Evolutionary conservation across 2,113 vertebrate species (phyloP).

Genomic region (Procapra przewalskii): DNA sequence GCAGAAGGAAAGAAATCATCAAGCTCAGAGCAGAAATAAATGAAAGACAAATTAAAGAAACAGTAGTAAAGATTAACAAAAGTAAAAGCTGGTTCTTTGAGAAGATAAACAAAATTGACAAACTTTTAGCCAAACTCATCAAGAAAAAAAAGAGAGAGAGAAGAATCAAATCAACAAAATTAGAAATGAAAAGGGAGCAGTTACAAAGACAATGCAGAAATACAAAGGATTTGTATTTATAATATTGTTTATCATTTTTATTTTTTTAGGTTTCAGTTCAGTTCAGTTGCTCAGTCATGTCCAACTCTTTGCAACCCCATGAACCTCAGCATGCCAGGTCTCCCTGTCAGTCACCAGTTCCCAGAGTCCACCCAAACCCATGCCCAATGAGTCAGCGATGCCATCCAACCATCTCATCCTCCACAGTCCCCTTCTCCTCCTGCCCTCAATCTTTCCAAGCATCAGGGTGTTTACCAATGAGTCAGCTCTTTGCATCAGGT

Average conservation of each 20-base stretch:
- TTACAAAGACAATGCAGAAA: background rate
- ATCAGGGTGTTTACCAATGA: background rate
- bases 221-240: background rate
- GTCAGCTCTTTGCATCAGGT: background rate
- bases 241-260: background rate
- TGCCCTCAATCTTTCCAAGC: background rate
- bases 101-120: background rate
- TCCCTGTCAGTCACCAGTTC: background rate
- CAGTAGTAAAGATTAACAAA: background rate
- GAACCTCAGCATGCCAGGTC: accelerated
- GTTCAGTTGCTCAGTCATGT: background rate
- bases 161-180: background rate
- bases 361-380: background rate
- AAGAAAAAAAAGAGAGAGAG: background rate
- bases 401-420: background rate
- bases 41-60: background rate
- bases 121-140: background rate
- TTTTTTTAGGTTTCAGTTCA: background rate
- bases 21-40: background rate
- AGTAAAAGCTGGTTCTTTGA: background rate
- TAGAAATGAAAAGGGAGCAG: background rate
- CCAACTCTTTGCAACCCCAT: accelerated
- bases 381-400: background rate
- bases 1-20: background rate
- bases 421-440: background rate